phyloP scores from a whole-genome alignment of 2,113 vertebrate genomes.

The Parus major region DNA sequence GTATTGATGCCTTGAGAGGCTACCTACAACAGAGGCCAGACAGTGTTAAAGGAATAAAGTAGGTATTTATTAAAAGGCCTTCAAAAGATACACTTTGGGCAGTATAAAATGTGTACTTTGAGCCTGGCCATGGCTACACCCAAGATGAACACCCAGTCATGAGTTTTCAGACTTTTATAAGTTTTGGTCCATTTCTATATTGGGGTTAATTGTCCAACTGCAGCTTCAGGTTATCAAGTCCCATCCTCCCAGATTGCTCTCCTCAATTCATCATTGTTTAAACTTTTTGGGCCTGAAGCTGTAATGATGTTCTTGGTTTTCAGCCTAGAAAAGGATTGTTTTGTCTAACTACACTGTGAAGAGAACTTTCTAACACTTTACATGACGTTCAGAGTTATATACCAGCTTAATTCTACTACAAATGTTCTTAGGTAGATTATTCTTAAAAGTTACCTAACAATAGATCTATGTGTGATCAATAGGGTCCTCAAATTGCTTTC shows the following conservation, averaged over 20 bases:
- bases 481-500: neutral
- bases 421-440: neutral
- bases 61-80: neutral
- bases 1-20: neutral
- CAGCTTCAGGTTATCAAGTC: neutral
- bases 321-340: neutral
- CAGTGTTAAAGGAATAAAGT: neutral
- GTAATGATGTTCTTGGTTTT: neutral
- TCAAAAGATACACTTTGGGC: neutral
- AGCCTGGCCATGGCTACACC: neutral
- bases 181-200: neutral
- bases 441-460: neutral
- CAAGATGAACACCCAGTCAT: neutral
- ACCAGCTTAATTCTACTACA: neutral
- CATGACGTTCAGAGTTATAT: neutral
- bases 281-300: neutral
- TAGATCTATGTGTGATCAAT: neutral
- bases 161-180: neutral
- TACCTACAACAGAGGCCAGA: neutral
- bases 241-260: neutral
- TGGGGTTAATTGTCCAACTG: neutral
- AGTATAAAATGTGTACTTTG: neutral
- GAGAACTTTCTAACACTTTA: neutral
- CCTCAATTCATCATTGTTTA: neutral
- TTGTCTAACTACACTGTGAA: neutral